Conservation (phyloP, 1,140 invertebrate species). For the Mycetomoellerius zeteki region DNA sequence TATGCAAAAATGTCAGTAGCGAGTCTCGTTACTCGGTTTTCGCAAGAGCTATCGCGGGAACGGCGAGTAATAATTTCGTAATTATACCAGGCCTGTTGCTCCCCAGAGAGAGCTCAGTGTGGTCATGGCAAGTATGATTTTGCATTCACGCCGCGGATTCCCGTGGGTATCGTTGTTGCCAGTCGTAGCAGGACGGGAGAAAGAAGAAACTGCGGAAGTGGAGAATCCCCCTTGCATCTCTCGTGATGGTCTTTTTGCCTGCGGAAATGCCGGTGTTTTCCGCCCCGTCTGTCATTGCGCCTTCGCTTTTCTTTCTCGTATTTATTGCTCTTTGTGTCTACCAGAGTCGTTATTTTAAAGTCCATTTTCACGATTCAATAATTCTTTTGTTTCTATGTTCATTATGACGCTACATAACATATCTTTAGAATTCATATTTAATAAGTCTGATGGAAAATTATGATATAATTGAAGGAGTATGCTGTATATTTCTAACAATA, state of each 20-base stretch:
- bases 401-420: not conserved
- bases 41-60: constrained; percentile 33
- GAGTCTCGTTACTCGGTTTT: constrained; percentile 20
- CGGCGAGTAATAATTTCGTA: constrained; percentile 55
- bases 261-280: constrained; percentile 40
- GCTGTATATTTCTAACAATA: too few species aligned
- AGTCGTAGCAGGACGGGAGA: not conserved
- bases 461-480: not conserved
- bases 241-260: not conserved
- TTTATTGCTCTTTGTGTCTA: constrained; percentile 37
- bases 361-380: constrained; percentile 13
- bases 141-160: constrained; percentile 47
- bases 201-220: constrained; percentile 36
- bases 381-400: not conserved
- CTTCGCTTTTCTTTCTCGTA: not conserved
- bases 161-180: constrained; percentile 45
- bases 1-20: constrained; percentile 20
- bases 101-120: constrained; percentile 43
- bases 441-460: not conserved
- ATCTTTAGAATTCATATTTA: constrained; percentile 2
- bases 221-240: constrained; percentile 20
- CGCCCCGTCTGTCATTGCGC: constrained; percentile 15
- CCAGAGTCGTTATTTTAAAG: not conserved
- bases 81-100: constrained; percentile 56
- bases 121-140: constrained; percentile 58